phyloP scores from a whole-genome alignment of 2,797 vertebrate species.

The Typhlichthys subterraneus region DNA sequence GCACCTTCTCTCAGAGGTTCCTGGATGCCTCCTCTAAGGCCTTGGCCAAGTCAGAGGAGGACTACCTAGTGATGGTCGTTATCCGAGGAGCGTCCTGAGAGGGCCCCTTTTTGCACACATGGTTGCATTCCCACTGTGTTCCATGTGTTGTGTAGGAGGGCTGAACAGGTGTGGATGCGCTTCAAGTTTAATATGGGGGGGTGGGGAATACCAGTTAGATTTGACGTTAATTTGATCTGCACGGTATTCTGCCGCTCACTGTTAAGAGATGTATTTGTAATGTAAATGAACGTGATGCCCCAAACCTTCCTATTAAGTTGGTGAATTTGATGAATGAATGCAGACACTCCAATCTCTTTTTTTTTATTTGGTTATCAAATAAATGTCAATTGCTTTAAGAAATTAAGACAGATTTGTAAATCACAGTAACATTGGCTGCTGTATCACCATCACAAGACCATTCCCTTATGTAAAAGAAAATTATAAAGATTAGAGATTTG shows the following conservation, averaged over 20 bases:
- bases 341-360: conserved; percentile 15
- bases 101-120: conserved; percentile 24
- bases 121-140: conserved; percentile 44
- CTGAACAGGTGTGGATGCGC: conserved; percentile 3
- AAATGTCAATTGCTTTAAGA: conserved; percentile 35
- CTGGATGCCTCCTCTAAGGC: conserved; percentile 96
- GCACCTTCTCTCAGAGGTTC: conserved; percentile 98
- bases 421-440: conserved; percentile 41
- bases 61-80: conserved; percentile 98
- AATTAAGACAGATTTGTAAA: conserved; percentile 34
- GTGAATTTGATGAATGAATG: conserved; percentile 21
- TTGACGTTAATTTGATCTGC: conserved; percentile 31
- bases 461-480: conserved; percentile 1
- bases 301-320: conserved; percentile 29
- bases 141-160: conserved; percentile 37
- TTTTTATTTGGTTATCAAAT: conserved; percentile 28
- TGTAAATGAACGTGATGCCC: conserved; percentile 16
- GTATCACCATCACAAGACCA: conserved; percentile 28
- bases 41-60: conserved; percentile 96
- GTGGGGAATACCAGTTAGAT: conserved; percentile 18
- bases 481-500: conserved; percentile 18
- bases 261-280: conserved; percentile 23
- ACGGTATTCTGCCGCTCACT: conserved; percentile 32
- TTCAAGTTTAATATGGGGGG: background rate
- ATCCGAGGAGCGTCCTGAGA: conserved; percentile 92